Conservation (phyloP, 2,888 invertebrate genomes). For the Hyppa rectilinea region DNA sequence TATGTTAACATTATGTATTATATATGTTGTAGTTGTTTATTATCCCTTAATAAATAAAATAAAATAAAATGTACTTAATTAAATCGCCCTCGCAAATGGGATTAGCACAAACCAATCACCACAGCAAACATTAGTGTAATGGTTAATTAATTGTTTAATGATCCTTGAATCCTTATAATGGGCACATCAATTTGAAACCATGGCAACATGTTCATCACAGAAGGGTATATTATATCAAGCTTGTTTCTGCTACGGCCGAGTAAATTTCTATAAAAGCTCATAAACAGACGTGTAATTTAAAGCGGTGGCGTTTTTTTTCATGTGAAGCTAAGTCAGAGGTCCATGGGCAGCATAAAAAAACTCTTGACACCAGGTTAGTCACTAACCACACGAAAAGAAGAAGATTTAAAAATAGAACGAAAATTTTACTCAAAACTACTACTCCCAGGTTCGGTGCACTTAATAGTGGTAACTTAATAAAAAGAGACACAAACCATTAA, state of each 20-base stretch:
- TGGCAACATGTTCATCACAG: background rate
- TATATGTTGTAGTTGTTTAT: no score
- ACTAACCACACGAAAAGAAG: no score
- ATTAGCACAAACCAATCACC: conserved; percentile 46
- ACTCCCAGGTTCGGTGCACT: background rate
- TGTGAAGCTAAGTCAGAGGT: no score
- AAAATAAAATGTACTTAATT: conserved; percentile 40
- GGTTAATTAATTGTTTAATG: conserved; percentile 45
- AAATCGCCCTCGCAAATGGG: conserved; percentile 38
- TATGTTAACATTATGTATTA: no score
- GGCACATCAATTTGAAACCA: conserved; percentile 4
- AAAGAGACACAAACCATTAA: conserved; percentile 20
- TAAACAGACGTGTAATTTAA: no score
- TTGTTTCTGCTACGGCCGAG: background rate
- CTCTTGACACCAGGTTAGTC: no score
- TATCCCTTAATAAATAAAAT: no score
- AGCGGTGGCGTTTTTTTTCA: no score
- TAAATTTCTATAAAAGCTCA: no score
- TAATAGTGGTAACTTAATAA: conserved; percentile 20
- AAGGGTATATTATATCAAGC: background rate
- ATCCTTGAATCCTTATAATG: conserved; percentile 30
- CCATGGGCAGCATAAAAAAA: no score
- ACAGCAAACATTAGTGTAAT: conserved; percentile 45
- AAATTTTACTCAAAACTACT: no score
- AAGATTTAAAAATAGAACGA: no score